These are phyloP conservation scores for Oxycera nigricornis DNA, from an alignment of 2,888 invertebrate species.

Conservation along the genomic window DNA sequence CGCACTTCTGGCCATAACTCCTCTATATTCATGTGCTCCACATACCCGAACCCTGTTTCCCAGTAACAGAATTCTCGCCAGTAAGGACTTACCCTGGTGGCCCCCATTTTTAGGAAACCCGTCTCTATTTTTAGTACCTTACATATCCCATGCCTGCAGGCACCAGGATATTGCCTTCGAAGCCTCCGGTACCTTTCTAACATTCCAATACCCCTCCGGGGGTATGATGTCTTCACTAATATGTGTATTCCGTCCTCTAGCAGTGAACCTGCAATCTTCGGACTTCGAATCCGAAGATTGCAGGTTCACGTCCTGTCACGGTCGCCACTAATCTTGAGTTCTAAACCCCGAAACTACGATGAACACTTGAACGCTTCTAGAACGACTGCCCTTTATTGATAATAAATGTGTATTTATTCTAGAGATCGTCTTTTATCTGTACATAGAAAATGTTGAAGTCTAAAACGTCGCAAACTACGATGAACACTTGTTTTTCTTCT, in stretches of 20 bases:
- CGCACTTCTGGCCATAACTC: not conserved
- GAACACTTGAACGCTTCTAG: too few species aligned
- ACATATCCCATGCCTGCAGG: not conserved
- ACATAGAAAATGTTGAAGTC: too few species aligned
- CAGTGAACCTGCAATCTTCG: too few species aligned
- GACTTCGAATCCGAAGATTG: constrained; percentile 50
- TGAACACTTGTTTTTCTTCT: too few species aligned
- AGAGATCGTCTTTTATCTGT: too few species aligned
- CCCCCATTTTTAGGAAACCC: not conserved
- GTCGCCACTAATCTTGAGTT: too few species aligned
- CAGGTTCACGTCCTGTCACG: constrained; percentile 49
- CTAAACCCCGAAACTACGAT: too few species aligned
- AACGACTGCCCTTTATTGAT: too few species aligned
- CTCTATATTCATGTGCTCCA: not conserved
- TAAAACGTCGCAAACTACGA: too few species aligned
- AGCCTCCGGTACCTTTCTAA: not conserved
- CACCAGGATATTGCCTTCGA: not conserved
- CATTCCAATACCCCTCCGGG: not conserved
- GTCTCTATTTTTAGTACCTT: not conserved
- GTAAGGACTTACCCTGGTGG: not conserved
- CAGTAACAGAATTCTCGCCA: not conserved
- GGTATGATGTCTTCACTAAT: not conserved
- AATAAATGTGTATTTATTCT: too few species aligned
- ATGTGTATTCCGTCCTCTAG: not conserved
- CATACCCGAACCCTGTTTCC: not conserved